Conservation (phyloP, 2,888 invertebrate species). For the Metalampra italica region DNA sequence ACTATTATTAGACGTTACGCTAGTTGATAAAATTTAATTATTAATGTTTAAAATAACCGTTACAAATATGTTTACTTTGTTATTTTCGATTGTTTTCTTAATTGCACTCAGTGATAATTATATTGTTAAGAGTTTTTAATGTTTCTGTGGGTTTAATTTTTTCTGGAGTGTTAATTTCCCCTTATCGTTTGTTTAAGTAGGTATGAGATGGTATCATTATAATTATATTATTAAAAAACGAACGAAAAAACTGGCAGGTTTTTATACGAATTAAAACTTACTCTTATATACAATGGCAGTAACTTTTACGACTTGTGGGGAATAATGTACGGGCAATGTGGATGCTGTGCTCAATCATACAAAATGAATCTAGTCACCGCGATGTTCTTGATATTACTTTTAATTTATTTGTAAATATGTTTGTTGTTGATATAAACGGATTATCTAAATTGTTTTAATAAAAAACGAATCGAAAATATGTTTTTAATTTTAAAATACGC, state of each 20-base stretch:
- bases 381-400: conserved; percentile 26
- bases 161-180: conserved; percentile 44
- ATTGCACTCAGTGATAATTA: conserved; percentile 10
- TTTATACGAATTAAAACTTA: conserved; percentile 24
- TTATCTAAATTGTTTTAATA: conserved; percentile 24
- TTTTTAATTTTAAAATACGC: too few species aligned
- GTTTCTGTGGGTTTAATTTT: conserved; percentile 13
- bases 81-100: conserved; percentile 7
- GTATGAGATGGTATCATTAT: conserved; percentile 45
- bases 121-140: conserved; percentile 11
- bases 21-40: conserved; percentile 11
- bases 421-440: conserved; percentile 29
- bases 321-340: conserved; percentile 39
- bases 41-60: conserved; percentile 2
- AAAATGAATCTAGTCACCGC: conserved; percentile 61
- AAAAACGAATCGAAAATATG: conserved; percentile 13
- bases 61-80: conserved; percentile 4
- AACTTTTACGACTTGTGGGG: conserved; percentile 32
- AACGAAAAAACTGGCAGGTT: conserved; percentile 37
- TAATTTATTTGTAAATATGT: conserved; percentile 26
- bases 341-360: conserved; percentile 46
- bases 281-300: conserved; percentile 31
- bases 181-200: conserved; percentile 29
- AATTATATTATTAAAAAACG: conserved; percentile 37
- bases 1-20: conserved; percentile 11